A percentile compares a stretch with the other conserved stretches of the same genome.
Evolutionary conservation across 2,888 invertebrate genomes (phyloP).

Genomic region (Apamea epomidion): DNA sequence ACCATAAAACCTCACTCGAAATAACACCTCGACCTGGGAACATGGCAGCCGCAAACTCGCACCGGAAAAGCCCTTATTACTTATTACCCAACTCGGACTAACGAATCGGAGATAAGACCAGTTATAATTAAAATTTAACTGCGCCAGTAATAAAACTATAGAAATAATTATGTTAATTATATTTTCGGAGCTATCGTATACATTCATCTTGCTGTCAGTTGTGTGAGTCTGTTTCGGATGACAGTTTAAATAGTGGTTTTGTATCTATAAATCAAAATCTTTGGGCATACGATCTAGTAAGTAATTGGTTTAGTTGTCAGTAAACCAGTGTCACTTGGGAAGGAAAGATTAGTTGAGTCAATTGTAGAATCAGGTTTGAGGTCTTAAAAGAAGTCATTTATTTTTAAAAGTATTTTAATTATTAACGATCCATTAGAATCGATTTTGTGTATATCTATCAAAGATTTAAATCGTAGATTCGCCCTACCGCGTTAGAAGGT

Average conservation of each 20-base stretch:
- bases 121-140: conserved; percentile 69
- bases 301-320: conserved; percentile 27
- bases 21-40: conserved; percentile 50
- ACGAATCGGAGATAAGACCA: conserved; percentile 66
- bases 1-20: conserved; percentile 32
- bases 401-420: neutral
- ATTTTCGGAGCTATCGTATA: conserved; percentile 62
- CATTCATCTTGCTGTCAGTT: conserved; percentile 65
- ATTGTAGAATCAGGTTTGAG: neutral
- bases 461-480: neutral
- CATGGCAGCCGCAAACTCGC: conserved; percentile 47
- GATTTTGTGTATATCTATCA: neutral
- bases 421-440: neutral
- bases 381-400: neutral
- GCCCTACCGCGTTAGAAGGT: neutral
- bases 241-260: conserved; percentile 57
- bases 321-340: neutral
- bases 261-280: conserved; percentile 37
- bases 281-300: conserved; percentile 17
- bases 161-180: conserved; percentile 70
- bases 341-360: neutral
- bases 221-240: conserved; percentile 39
- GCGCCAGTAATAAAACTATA: conserved; percentile 67
- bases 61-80: conserved; percentile 65
- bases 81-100: conserved; percentile 61